A percentile compares a stretch with the other conserved stretches of the same genome.
Conservation (phyloP, 2,797 vertebrate genomes). For the Schizopygopsis malacanthus region DNA sequence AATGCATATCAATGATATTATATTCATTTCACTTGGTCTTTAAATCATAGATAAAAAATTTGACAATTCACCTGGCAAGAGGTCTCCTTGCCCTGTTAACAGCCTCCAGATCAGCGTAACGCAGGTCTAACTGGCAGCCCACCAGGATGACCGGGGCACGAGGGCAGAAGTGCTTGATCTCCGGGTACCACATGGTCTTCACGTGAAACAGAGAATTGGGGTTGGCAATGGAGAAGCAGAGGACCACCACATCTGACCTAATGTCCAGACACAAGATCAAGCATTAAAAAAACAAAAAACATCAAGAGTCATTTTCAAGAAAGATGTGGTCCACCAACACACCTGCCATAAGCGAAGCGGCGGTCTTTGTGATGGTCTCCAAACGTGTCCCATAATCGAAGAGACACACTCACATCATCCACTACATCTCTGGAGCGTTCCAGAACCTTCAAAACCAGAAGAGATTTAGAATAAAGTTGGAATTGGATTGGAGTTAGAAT, state of each 20-base stretch:
- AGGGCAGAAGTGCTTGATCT: conserved; percentile 90
- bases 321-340: not conserved
- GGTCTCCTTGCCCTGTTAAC: conserved; percentile 84
- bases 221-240: conserved; percentile 89
- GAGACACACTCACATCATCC: conserved; percentile 85
- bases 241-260: conserved; percentile 86
- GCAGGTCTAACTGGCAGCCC: conserved; percentile 87
- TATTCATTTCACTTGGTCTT: not conserved
- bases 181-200: conserved; percentile 89
- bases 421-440: conserved; percentile 87
- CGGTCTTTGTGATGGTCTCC: conserved; percentile 89
- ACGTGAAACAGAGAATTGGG: conserved; percentile 87
- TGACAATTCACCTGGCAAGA: conserved; percentile 77
- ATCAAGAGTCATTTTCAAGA: too few relatives aligned
- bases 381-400: conserved; percentile 88
- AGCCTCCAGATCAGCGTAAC: conserved; percentile 86
- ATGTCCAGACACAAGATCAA: not conserved
- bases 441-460: conserved; percentile 74
- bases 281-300: not conserved
- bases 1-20: too few relatives aligned
- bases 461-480: not conserved
- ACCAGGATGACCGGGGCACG: conserved; percentile 86
- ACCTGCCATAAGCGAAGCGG: conserved; percentile 86
- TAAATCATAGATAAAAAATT: not conserved
- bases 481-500: not conserved